Evolutionary conservation across 92 coral and sea anemone species (phyloP), one percentile per base, ranked within the genome.

Genomic region (Porites cylindrica): DNA sequence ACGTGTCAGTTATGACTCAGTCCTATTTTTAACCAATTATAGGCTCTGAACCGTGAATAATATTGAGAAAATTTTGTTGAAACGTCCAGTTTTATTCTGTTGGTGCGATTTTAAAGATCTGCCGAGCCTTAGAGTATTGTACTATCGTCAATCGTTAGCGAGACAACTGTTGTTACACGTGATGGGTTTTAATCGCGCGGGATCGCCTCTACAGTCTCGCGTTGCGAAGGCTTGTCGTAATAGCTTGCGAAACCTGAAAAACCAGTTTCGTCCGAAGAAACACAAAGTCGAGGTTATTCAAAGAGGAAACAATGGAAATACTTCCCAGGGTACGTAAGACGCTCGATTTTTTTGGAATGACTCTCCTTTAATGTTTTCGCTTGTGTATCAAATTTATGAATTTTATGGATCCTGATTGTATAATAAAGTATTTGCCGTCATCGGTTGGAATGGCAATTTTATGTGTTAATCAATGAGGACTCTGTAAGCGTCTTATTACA

Each of bases 121-220:
- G 14, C 21, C 4, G 12, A 72, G 65, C 64, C 51, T 5, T 54
- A 21, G 74, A 20, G 8, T 51, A 61, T 50, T 59, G 51, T 77
- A 23, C 81, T n/a, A 4, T 77, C 53, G 43, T 10, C 51, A 51
- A 9, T 4, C 66, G 43, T 24, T 6, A 16, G 71, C 11, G 74
- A 62, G 63, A 13, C 73, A 8, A 10, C 26, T 52, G 78, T 82
- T 54, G 38, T 80, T 78, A 32, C 4, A 76, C 75, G 85, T 79
- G 77, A 92, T 92, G 95, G 95, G 95, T 66, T 92, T 92, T 66
- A 65, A 64, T 58, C 92, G 88, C 51, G 90, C 90, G 83, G 95
- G 89, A 89, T 89, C 91, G 73, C 88, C 90, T 85, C 84, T 92
- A 16, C 87, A 64, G 20, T 50, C 59, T 16, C 87, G 87, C 56